Conservation (phyloP, 2,797 vertebrate species). For the Clarias laeviceps region DNA sequence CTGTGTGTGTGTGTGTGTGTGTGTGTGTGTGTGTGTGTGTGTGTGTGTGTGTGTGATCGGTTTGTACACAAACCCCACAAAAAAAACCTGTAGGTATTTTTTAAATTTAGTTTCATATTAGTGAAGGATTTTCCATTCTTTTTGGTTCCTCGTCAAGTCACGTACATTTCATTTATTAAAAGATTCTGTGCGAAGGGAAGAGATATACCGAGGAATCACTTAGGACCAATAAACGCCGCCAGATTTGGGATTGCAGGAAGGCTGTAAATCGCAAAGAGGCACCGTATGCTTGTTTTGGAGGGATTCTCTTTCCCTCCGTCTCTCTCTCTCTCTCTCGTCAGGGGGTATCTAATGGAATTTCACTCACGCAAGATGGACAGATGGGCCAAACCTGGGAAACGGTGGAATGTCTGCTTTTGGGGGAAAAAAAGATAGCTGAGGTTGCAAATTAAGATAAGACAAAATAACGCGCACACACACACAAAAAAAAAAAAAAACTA, state of each 20-base stretch:
- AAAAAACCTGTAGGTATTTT: not conserved
- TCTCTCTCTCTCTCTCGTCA: constrained; percentile 55
- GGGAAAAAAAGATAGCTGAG: not conserved
- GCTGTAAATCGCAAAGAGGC: constrained; percentile 62
- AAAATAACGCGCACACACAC: not conserved
- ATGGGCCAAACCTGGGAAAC: constrained; percentile 21
- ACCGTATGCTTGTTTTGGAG: constrained; percentile 66
- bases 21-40: too few relatives aligned
- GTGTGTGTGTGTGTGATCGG: not conserved
- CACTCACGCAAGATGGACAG: constrained; percentile 10
- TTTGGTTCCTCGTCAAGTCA: not conserved
- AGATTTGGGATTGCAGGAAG: constrained; percentile 54
- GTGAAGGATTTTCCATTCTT: not conserved
- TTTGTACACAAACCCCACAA: not conserved
- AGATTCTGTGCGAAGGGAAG: constrained; percentile 44
- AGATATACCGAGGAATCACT: constrained; percentile 48
- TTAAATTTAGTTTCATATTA: not conserved
- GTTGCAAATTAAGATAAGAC: constrained; percentile 32
- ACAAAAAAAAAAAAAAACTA: not conserved
- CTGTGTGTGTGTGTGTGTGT: too few relatives aligned
- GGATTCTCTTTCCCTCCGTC: constrained; percentile 46
- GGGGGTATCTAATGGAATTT: constrained; percentile 36
- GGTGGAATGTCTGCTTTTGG: not conserved
- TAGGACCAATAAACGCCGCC: constrained; percentile 54
- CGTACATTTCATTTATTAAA: constrained; percentile 41